Base-by-base conservation (phyloP, 2,888 invertebrate genomes). In the Stenichneumon culpator region DNA sequence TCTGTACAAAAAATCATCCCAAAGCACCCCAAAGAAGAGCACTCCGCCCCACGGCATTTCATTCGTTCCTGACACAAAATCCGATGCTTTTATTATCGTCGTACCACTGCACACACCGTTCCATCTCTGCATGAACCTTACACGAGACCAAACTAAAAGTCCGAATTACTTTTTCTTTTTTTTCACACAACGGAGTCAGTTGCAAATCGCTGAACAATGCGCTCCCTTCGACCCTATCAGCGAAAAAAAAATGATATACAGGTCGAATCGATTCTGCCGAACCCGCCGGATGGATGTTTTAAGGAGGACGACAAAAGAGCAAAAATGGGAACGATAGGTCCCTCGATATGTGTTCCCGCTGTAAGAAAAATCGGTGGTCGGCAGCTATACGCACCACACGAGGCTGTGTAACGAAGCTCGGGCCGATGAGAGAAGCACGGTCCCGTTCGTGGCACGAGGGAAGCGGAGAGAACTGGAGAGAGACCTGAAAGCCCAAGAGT, bases 391-490 rank as follows among this genome's bases (percentile, higher is more conserved):
- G 14, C 6, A 32, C 28, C 36, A 39, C 32, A 73, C 19, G 28
- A 44, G 57, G 4, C 25, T 73, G 3, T 44, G 32, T 73, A 57
- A 19, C 36, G 39, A 73, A 60, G 75, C 82, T 79, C 52, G 82
- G 77, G 67, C 63, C 78, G 84, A 82, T 84, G 84, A 81, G 84
- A 77, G 60, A 82, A 82, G 82, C 28, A 32, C 39, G 39, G 60
- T 75, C 75, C 65, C 79, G 75, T 81, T 81, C 69, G 69, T 77
- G 73, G 78, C 78, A 70, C 57, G 75, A 79, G 70, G 52, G 75
- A 36, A 68, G 16, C 50, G 50, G 47, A 16, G 50, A 60, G 69
- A 4, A 36, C 39, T 16, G 44, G 69, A 79, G 65, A 69, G 69
- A 79, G 65, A 72, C 68, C 73, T 22, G 36, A 50, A 65, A 79